Evolutionary conservation across 1,140 invertebrate species (phyloP).

Genomic region (Proctacanthus coquilletti): DNA sequence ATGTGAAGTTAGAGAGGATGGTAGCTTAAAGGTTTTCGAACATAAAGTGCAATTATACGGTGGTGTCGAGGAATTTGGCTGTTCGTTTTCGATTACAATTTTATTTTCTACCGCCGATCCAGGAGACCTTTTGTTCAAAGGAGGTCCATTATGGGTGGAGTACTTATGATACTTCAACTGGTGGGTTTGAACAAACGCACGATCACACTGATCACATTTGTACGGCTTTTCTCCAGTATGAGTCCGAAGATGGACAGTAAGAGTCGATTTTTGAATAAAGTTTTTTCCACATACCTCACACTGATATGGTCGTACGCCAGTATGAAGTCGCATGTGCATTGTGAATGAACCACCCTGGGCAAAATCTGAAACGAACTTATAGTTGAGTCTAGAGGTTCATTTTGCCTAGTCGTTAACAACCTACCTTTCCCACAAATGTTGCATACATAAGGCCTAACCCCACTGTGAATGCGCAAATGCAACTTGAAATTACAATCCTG

Average conservation of each 20-base stretch:
- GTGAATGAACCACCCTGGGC: background rate
- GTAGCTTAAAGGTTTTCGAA: background rate
- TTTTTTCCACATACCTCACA: conserved; percentile 51
- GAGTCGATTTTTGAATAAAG: conserved; percentile 51
- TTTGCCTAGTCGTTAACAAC: no score
- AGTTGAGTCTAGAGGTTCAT: background rate
- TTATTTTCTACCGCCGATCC: no score
- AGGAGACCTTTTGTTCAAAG: background rate
- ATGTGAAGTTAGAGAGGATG: background rate
- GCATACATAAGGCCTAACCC: conserved; percentile 2
- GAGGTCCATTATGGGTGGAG: conserved; percentile 1
- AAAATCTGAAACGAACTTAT: conserved; percentile 1
- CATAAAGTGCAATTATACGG: background rate
- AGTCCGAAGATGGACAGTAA: conserved; percentile 58
- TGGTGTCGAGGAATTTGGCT: no score
- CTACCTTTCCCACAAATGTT: conserved; percentile 1
- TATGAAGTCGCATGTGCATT: conserved; percentile 63
- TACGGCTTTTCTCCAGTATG: conserved; percentile 34
- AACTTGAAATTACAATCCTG: conserved; percentile 3
- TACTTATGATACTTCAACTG: conserved; percentile 2
- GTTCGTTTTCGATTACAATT: no score
- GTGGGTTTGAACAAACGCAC: conserved; percentile 41
- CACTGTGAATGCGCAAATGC: conserved; percentile 2
- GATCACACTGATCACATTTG: conserved; percentile 43
- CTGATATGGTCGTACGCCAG: conserved; percentile 52